Evolutionary conservation across 2,797 vertebrate species (phyloP).

Genomic region (Chaetophractus vellerosus): DNA sequence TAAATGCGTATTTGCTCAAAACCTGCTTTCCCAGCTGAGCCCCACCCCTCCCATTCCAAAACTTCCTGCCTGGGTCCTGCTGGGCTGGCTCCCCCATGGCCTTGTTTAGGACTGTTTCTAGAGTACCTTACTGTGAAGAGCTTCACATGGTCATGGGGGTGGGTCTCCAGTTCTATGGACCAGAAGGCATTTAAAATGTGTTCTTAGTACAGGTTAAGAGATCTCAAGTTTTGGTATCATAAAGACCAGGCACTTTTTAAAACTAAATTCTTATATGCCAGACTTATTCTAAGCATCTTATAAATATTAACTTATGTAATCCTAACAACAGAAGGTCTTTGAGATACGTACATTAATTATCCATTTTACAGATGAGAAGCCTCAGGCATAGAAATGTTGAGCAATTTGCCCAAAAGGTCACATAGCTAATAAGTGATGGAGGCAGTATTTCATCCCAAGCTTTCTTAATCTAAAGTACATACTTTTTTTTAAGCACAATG

Average conservation of each 20-base stretch:
- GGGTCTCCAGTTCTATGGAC: slow-evolving; percentile 28
- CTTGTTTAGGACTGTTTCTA: neutral
- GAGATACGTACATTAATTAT: neutral
- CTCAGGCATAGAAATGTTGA: neutral
- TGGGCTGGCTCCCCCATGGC: neutral
- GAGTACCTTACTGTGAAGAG: slow-evolving; percentile 19
- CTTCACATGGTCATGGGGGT: slow-evolving; percentile 46
- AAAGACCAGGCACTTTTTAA: neutral
- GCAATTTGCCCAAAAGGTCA: neutral
- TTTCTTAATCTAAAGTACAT: neutral
- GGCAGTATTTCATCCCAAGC: neutral
- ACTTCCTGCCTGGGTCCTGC: neutral
- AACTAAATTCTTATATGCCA: neutral
- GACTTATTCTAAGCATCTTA: neutral
- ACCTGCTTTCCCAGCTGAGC: slow-evolving; percentile 41
- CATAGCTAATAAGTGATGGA: neutral
- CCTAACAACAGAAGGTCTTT: slow-evolving; percentile 6
- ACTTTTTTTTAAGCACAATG: neutral
- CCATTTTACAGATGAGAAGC: slow-evolving; percentile 15
- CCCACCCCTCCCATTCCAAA: neutral
- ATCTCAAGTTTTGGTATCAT: neutral
- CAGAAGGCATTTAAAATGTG: slow-evolving; percentile 64
- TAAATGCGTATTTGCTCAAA: slow-evolving; percentile 76
- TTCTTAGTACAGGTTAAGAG: neutral
- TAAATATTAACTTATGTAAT: slow-evolving; percentile 22